Evolutionary conservation across 1,140 invertebrate species (phyloP), one percentile per base, ranked within the genome.

Genomic region (Ylistrum balloti): DNA sequence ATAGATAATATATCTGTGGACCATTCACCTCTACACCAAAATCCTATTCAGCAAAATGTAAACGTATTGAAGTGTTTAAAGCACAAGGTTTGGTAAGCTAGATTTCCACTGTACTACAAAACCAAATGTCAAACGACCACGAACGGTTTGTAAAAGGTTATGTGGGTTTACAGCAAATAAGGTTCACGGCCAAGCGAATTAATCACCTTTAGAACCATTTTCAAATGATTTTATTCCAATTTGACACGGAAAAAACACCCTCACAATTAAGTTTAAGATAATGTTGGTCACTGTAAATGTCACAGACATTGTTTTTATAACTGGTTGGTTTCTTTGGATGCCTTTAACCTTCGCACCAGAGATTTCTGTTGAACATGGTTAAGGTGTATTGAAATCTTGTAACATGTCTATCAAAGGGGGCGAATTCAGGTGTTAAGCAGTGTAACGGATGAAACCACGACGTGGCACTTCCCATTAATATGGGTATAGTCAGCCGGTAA

Each of bases 401-500:
- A 74, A n/a, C 11, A 28, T 74, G 56, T 74, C 56, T 74, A 74
- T 74, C 56, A 74, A 74, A 74, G 56, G 11, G 56, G 56, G 22
- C 56, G 28, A 74, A 17, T n/a, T 74, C 56, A 74, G 56, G 56
- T 74, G 56, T 74, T 5, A 74, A 74, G 22, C 22, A 28, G 56
- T 17, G 17, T 74, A 74, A 1, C 56, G 0, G 56, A 74, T 74
- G 22, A 17, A 5, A 28, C n/a, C 5, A 17, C 22, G 56, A 5
- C 56, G 22, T 74, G 56, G 56, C 56, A 74, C 56, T 74, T 74
- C 56, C 56, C 56, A 74, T 74, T 74, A 74, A 74, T n/a, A 28
- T 5, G 56, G 7, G 56, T 74, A 74, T 74, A 22, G 56, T 74
- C 56, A 7, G 17, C 3, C 28, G 56, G 17, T n/a, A 74, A 74